These are phyloP conservation scores for Bubo scandiacus DNA, from an alignment of 2,113 vertebrate species.

Conservation along the genomic window DNA sequence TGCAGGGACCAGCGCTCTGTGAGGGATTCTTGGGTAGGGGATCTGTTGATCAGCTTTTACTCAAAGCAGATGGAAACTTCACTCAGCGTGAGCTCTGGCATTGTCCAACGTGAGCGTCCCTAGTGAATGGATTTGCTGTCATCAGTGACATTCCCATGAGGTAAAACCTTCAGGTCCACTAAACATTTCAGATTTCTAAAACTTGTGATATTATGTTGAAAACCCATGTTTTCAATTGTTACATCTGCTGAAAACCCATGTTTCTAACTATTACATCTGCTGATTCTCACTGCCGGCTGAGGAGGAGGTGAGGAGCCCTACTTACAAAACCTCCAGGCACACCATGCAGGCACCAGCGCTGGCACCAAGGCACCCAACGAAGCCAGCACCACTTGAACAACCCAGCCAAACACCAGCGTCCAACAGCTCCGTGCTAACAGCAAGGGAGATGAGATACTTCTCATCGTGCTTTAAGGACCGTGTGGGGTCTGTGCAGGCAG, in stretches of 20 bases:
- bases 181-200: neutral
- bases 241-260: neutral
- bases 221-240: neutral
- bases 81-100: neutral
- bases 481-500: neutral
- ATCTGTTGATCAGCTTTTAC: neutral
- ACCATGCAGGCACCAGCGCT: rapidly evolving
- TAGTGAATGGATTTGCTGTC: neutral
- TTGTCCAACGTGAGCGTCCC: neutral
- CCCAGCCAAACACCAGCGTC: neutral
- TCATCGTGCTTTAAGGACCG: rapidly evolving
- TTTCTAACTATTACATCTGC: neutral
- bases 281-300: neutral
- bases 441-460: neutral
- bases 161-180: neutral
- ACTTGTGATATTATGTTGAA: neutral
- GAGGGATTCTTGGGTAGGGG: neutral
- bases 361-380: neutral
- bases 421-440: neutral
- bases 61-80: neutral
- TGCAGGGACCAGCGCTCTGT: neutral
- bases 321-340: neutral
- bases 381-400: neutral
- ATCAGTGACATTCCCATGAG: neutral
- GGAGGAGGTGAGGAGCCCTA: neutral